Base-by-base conservation (phyloP, 2,113 vertebrate genomes). In the Lontra canadensis region DNA sequence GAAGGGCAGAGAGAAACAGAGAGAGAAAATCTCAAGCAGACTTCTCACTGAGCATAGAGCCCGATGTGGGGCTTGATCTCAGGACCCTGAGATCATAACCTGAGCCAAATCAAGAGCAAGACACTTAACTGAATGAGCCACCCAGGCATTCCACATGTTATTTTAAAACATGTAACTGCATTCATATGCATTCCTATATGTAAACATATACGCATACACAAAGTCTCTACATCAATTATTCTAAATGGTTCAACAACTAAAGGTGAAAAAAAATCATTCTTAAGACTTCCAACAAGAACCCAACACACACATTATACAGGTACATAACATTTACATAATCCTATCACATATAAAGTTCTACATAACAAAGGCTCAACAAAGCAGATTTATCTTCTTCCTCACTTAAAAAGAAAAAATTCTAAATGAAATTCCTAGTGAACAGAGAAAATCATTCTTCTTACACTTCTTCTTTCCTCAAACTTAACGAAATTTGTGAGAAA, bases 201-300 rank as follows among this genome's bases (percentile, higher is more conserved):
- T 25, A 90, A 84, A 69, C 7, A 88, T 2, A 7, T 4, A 73
- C 13, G 1, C 29, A 65, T 73, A 61, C 79, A 11, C 21, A 42
- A 88, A 96, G 44, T 93, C 78, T 91, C n/a, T 82, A 69, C 14
- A 61, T 39, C 34, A 89, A 57, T 79, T 93, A 96, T 88, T 88
- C 92, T 85, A 88, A 59, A 94, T 57, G 90, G 85, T 71, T 96
- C 55, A 90, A 76, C 63, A 81, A 49, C 49, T 86, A 65, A 94
- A 91, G 57, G 59, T 94, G 49, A 84, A 67, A 25, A 89, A 95
- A 82, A 83, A 90, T 36, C 31, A n/a, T 31, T 63, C 59, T 47
- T 31, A 82, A 59, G 39, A 12, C 36, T 78, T 74, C 39, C 73
- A 83, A 39, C 15, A 83, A 90, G 11, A 26, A 42, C 9, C 15